These are phyloP conservation scores for Brachionus asplanchnoidis DNA, from an alignment of 1,140 invertebrate genomes.

Conservation along the genomic window DNA sequence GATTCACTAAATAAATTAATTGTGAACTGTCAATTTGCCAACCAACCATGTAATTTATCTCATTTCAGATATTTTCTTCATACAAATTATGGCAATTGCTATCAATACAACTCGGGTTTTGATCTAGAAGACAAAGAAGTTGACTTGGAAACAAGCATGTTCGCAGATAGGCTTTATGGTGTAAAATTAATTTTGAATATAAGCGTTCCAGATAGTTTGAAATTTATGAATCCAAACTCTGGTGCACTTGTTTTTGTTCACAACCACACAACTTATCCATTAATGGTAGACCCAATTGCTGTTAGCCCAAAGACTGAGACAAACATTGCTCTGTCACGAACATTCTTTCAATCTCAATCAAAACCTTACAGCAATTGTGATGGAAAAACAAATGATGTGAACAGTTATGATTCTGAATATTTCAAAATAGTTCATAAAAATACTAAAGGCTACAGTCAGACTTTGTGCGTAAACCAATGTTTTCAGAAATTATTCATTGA, in stretches of 20 bases:
- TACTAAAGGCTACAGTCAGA: background rate
- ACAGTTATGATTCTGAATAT: background rate
- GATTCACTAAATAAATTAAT: background rate
- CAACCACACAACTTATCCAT: background rate
- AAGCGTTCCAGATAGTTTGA: background rate
- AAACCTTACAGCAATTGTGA: conserved; percentile 28
- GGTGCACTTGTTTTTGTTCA: background rate
- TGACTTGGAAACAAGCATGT: background rate
- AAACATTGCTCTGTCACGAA: conserved; percentile 2
- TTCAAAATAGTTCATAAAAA: background rate
- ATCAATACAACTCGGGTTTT: background rate
- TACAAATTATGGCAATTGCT: conserved; percentile 20
- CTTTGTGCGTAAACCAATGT: background rate
- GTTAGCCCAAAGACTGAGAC: background rate
- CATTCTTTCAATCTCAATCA: background rate
- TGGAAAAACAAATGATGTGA: background rate
- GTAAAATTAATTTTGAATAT: background rate
- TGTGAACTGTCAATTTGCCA: background rate
- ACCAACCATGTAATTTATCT: background rate
- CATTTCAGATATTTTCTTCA: background rate
- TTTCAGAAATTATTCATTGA: background rate
- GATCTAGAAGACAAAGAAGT: background rate
- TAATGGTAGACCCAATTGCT: background rate
- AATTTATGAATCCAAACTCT: background rate
- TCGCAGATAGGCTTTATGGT: background rate